phyloP scores from a whole-genome alignment of 2,888 invertebrate genomes.

The Ypsolopha scabrella region DNA sequence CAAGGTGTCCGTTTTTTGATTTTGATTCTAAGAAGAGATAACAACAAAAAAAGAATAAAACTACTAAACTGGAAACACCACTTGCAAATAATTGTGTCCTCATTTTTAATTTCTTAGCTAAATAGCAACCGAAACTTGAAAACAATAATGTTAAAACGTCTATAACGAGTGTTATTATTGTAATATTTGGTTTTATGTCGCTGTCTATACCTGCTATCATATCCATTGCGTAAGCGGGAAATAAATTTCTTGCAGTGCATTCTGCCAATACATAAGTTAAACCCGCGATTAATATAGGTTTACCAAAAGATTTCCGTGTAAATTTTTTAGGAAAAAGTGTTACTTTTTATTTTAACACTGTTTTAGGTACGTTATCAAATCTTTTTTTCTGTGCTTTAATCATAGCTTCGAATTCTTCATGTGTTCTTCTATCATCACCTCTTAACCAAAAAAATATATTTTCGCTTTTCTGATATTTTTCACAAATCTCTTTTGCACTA shows the following conservation, averaged over 20 bases:
- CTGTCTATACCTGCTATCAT: slow-evolving; percentile 16
- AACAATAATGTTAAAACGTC: slow-evolving; percentile 34
- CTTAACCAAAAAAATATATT: slow-evolving; percentile 4
- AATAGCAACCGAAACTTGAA: slow-evolving; percentile 25
- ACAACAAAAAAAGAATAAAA: slow-evolving; percentile 22
- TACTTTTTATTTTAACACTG: slow-evolving; percentile 7
- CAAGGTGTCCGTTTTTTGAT: slow-evolving; percentile 17
- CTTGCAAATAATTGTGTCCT: slow-evolving; percentile 32
- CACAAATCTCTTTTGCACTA: slow-evolving; percentile 10
- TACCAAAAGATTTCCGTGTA: slow-evolving; percentile 28
- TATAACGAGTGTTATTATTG: slow-evolving; percentile 22
- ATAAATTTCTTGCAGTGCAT: slow-evolving; percentile 33
- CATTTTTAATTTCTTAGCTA: slow-evolving; percentile 33
- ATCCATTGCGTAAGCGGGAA: slow-evolving; percentile 37
- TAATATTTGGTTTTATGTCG: slow-evolving; percentile 9
- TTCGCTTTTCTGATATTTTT: slow-evolving; percentile 7
- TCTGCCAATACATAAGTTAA: slow-evolving; percentile 28
- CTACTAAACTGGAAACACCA: slow-evolving; percentile 25
- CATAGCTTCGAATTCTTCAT: slow-evolving; percentile 25
- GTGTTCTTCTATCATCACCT: slow-evolving; percentile 14
- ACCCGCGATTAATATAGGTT: slow-evolving; percentile 28
- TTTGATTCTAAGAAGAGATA: slow-evolving; percentile 26
- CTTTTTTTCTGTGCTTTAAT: slow-evolving; percentile 25
- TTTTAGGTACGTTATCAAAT: slow-evolving; percentile 7
- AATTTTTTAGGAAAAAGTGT: slow-evolving; percentile 26